These are phyloP conservation scores for Chaenogobius annularis DNA, from an alignment of 2,113 vertebrate genomes.

Conservation along the genomic window DNA sequence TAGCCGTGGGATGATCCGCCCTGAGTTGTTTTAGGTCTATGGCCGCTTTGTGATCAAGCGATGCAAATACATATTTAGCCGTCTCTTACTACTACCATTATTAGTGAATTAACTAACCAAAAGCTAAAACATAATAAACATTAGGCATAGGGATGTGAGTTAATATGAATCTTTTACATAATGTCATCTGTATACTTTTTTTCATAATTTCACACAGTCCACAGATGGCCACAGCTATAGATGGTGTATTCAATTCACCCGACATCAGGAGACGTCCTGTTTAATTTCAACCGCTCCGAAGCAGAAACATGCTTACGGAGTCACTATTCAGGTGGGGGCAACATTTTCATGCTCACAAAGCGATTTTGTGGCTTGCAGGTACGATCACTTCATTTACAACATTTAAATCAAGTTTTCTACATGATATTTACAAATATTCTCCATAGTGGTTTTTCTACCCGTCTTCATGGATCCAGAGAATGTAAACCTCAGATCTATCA, in stretches of 20 bases:
- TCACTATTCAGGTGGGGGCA: conserved; percentile 90
- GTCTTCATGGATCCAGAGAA: conserved; percentile 93
- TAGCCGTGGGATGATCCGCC: neutral
- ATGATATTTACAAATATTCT: neutral
- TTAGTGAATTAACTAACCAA: no score
- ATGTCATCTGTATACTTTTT: neutral
- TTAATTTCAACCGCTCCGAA: conserved; percentile 96
- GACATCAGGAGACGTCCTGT: conserved; percentile 91
- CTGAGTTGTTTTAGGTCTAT: conserved; percentile 14
- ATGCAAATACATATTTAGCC: conserved; percentile 30
- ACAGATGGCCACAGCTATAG: conserved; percentile 86
- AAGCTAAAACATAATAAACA: neutral
- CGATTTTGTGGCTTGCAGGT: conserved; percentile 98
- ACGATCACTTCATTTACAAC: neutral
- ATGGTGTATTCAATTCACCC: conserved; percentile 98
- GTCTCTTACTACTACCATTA: neutral
- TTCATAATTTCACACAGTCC: conserved; percentile 32
- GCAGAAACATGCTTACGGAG: conserved; percentile 92
- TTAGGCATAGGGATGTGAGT: neutral
- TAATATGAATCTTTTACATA: neutral
- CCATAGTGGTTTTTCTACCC: conserved; percentile 91
- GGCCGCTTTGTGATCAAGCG: conserved; percentile 36
- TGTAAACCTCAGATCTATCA: conserved; percentile 86
- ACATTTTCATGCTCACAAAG: conserved; percentile 92
- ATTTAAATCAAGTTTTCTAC: neutral